Percentiles rank a stretch among this genome's conserved stretches.
phyloP scores from a whole-genome alignment of 2,113 vertebrate genomes.

The Rutilus rutilus region DNA sequence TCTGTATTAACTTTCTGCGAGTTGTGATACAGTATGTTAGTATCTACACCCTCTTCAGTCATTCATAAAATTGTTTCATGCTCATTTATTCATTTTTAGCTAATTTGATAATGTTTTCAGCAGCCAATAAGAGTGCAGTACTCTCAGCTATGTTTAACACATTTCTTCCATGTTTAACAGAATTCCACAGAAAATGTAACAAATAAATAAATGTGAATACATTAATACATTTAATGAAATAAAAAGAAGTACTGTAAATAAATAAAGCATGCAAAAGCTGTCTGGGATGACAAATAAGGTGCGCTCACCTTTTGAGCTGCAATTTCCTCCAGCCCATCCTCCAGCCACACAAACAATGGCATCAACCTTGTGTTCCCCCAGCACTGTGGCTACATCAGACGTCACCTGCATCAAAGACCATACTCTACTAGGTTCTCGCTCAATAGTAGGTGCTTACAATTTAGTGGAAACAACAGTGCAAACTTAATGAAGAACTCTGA shows the following conservation, averaged over 20 bases:
- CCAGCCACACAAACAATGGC: constrained; percentile 94
- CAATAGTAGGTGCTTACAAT: not conserved
- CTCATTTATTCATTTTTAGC: not conserved
- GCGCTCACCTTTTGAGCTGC: constrained; percentile 87
- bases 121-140: not conserved
- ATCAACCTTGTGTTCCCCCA: constrained; percentile 91
- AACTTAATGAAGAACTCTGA: not conserved
- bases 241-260: not conserved
- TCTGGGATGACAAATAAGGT: not conserved
- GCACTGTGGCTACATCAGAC: constrained; percentile 81
- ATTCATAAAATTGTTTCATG: not conserved
- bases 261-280: not conserved
- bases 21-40: not conserved
- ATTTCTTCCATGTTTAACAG: not conserved
- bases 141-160: not conserved
- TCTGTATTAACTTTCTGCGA: not conserved
- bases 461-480: not conserved
- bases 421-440: not conserved
- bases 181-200: not conserved
- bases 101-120: not conserved
- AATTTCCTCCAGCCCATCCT: constrained; percentile 95
- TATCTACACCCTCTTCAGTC: not conserved
- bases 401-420: constrained; percentile 82
- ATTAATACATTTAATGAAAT: not conserved
- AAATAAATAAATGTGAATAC: not conserved